Conservation (phyloP, 1,140 invertebrate species). For the Sweltsa coloradensis region DNA sequence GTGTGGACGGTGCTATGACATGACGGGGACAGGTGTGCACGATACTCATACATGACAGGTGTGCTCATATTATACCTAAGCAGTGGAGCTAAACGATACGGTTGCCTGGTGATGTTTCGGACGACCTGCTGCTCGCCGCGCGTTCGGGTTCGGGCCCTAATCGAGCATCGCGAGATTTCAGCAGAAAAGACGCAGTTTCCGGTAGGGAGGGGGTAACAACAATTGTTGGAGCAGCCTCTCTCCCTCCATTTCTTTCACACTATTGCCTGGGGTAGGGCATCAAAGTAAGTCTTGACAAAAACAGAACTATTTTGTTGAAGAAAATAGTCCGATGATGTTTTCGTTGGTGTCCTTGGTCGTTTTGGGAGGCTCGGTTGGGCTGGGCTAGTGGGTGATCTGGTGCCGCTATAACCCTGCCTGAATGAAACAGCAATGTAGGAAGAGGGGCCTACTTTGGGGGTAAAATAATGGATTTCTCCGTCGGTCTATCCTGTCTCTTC, state of each 20-base stretch:
- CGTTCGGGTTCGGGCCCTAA: background rate
- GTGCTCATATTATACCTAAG: too few species aligned
- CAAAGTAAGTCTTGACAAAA: background rate
- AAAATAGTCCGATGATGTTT: slow-evolving; percentile 1
- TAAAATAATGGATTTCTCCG: too few species aligned
- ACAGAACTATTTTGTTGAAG: slow-evolving; percentile 3
- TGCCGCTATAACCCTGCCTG: too few species aligned
- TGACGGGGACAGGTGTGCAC: too few species aligned
- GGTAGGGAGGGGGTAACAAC: background rate
- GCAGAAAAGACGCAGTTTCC: slow-evolving; percentile 7
- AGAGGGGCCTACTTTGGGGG: too few species aligned
- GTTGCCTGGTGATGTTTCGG: background rate
- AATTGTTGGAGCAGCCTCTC: background rate
- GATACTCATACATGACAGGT: too few species aligned
- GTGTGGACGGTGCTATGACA: too few species aligned
- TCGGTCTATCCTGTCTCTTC: too few species aligned
- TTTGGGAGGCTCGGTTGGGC: background rate
- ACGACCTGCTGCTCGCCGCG: background rate
- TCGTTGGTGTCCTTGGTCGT: background rate
- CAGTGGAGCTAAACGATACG: too few species aligned
- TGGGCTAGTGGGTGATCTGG: background rate
- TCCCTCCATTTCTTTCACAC: background rate
- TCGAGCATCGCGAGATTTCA: background rate
- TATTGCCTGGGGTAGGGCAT: background rate
- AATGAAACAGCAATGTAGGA: too few species aligned